phyloP scores from a whole-genome alignment of 2,113 vertebrate species.

The Datnioides undecimradiatus region DNA sequence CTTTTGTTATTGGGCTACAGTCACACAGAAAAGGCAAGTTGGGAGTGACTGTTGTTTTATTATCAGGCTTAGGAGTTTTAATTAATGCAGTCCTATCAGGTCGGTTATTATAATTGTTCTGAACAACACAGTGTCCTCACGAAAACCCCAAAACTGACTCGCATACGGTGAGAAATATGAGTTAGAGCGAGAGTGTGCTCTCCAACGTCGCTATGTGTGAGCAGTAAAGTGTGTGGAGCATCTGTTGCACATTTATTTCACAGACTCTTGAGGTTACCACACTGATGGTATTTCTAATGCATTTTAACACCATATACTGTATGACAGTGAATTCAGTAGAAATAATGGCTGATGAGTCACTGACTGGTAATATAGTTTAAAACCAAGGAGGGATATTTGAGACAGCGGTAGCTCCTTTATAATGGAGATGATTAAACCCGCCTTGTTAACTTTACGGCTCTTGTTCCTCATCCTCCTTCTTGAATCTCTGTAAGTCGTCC shows the following conservation, averaged over 20 bases:
- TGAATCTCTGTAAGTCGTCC: conserved; percentile 1
- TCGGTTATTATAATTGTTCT: not conserved
- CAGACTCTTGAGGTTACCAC: conserved; percentile 19
- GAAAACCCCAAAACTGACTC: conserved; percentile 4
- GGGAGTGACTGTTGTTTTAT: not conserved
- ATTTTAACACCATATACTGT: not conserved
- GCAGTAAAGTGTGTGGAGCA: conserved; percentile 17
- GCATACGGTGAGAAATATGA: not conserved
- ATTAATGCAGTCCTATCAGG: not conserved
- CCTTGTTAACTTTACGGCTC: conserved; percentile 45
- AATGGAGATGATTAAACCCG: conserved; percentile 44
- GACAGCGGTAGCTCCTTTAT: conserved; percentile 18
- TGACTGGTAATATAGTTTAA: conserved; percentile 31
- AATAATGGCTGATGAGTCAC: conserved; percentile 32
- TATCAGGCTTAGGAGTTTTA: not conserved
- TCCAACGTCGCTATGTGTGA: too few species aligned
- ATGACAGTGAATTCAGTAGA: not conserved
- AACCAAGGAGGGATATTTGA: conserved; percentile 32
- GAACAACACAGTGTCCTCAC: not conserved
- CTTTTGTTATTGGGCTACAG: not conserved
- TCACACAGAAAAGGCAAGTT: not conserved
- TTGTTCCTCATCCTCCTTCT: conserved; percentile 1
- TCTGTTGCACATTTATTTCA: conserved; percentile 31
- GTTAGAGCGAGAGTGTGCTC: not conserved
- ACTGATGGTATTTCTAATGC: conserved; percentile 2